Evolutionary conservation across 1,140 invertebrate species (phyloP), one percentile per base, ranked within the genome.

Genomic region (Steinernema feltiae): DNA sequence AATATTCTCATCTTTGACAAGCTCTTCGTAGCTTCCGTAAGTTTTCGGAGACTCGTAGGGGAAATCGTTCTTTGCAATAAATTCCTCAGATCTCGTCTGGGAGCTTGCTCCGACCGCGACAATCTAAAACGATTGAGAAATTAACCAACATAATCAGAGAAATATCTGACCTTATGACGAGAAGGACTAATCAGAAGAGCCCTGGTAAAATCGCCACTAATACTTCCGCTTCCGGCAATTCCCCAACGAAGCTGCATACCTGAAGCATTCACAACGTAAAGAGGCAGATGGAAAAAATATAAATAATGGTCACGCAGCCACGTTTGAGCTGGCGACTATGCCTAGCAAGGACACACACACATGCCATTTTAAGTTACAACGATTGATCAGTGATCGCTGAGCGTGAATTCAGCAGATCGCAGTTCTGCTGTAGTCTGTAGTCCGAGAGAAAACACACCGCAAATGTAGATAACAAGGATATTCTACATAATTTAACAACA

Each of bases 191-290:
- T 63, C 2, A 63, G 24, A 7, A 63, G 24, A 12, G 53, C 7
- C 3, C 53, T 7, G 12, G 24, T 21, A 21, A 63, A 63, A 21
- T 21, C 7, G 15, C 24, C 24, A 21, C 53, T 17, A 21, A 63
- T 63, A 27, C 24, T 63, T 12, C 53, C 53, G 12, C 7, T 3
- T 17, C 53, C 53, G 53, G 24, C 53, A 21, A 63, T 63, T 3
- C 53, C 53, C 53, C 53, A 63, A 63, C 53, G 53, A 63, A 63
- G 53, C 53, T 63, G 53, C 53, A 63, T 63, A n/a, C n/a, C n/a
- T n/a, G n/a, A n/a, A n/a, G n/a, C n/a, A n/a, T n/a, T n/a, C n/a
- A n/a, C n/a, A n/a, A n/a, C n/a, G n/a, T n/a, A n/a, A n/a, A n/a
- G n/a, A n/a, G n/a, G n/a, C n/a, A n/a, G n/a, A n/a, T n/a, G n/a